A percentile compares a stretch with the other conserved stretches of the same genome.
phyloP scores from a whole-genome alignment of 2,888 invertebrate species.

The Idaea dimidiata region DNA sequence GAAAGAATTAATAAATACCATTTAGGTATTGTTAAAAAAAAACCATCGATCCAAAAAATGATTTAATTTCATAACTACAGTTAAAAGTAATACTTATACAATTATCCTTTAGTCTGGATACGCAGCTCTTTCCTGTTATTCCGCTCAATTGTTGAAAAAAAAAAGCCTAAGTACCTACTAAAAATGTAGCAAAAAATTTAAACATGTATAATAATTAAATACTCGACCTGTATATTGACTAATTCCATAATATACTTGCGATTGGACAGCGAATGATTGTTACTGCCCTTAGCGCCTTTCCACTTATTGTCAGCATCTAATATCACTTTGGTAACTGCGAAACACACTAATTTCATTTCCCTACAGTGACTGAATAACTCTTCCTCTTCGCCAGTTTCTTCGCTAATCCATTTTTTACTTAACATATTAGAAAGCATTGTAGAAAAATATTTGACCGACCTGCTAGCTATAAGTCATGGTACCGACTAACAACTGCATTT shows the following conservation, averaged over 20 bases:
- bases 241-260: constrained; percentile 72
- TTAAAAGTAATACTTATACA: too few relatives aligned
- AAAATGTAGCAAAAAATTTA: constrained; percentile 13
- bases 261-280: constrained; percentile 59
- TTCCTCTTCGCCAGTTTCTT: constrained; percentile 74
- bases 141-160: too few relatives aligned
- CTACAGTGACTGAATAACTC: constrained; percentile 74
- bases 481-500: constrained; percentile 48
- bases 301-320: constrained; percentile 74
- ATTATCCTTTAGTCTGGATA: too few relatives aligned
- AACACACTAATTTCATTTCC: constrained; percentile 73
- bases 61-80: too few relatives aligned
- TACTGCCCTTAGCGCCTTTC: constrained; percentile 54
- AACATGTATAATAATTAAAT: background rate
- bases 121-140: too few relatives aligned
- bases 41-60: too few relatives aligned
- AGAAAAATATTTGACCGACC: constrained; percentile 20
- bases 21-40: too few relatives aligned
- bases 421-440: constrained; percentile 53
- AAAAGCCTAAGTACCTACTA: too few relatives aligned
- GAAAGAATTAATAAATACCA: too few relatives aligned
- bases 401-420: constrained; percentile 78
- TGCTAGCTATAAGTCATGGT: constrained; percentile 60
- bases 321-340: constrained; percentile 68
- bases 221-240: constrained; percentile 73